Evolutionary conservation across 2,113 vertebrate genomes (phyloP).

Genomic region (Tachysurus fulvidraco): DNA sequence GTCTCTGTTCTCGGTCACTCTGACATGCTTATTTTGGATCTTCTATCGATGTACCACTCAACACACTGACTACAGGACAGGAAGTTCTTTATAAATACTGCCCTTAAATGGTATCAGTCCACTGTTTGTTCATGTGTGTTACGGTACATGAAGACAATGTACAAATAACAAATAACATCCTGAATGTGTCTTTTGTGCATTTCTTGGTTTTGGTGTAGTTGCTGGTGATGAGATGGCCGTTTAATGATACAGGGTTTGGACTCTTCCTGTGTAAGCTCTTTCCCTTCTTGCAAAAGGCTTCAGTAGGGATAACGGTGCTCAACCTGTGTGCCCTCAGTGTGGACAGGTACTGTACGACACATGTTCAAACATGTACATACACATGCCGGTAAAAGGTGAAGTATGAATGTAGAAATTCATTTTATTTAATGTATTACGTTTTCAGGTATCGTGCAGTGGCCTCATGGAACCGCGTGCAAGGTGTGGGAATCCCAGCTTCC

Average conservation of each 20-base stretch:
- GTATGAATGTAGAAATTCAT: not conserved
- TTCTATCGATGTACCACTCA: conserved; percentile 28
- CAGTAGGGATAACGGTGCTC: conserved; percentile 94
- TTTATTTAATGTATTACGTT: conserved; percentile 1
- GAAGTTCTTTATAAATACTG: not conserved
- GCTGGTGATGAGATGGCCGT: conserved; percentile 83
- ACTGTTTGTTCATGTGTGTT: not conserved
- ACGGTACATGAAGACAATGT: not conserved
- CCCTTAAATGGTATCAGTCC: conserved; percentile 9
- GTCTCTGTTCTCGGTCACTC: conserved; percentile 23
- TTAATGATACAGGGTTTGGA: conserved; percentile 78
- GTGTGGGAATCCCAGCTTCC: conserved; percentile 83
- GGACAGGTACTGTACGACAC: conserved; percentile 89
- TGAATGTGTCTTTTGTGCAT: conserved; percentile 20
- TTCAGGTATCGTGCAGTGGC: conserved; percentile 91
- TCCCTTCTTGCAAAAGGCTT: conserved; percentile 95
- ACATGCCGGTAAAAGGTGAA: not conserved
- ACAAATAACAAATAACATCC: not conserved
- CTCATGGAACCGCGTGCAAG: conserved; percentile 92
- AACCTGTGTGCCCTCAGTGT: conserved; percentile 93
- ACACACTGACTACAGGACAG: conserved; percentile 20
- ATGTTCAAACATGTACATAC: not conserved
- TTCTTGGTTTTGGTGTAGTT: conserved; percentile 71
- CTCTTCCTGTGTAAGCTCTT: conserved; percentile 90
- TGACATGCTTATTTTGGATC: conserved; percentile 43